Conservation (phyloP, 1,140 invertebrate genomes). For the Paraescarpia echinospica region DNA sequence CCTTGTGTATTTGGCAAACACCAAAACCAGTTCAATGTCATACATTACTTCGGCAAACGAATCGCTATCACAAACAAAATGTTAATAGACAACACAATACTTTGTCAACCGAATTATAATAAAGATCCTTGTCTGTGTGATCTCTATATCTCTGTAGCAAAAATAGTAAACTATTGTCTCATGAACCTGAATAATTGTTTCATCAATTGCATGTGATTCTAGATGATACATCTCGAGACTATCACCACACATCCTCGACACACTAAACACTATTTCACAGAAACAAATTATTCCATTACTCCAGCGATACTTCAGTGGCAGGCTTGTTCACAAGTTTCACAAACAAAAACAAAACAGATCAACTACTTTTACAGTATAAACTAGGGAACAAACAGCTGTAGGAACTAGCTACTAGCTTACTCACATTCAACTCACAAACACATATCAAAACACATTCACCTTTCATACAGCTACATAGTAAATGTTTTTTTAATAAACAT, state of each 20-base stretch:
- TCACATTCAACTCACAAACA: neutral
- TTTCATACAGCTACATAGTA: neutral
- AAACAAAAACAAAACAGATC: constrained; percentile 1
- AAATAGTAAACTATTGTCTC: neutral
- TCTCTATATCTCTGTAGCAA: constrained; percentile 5
- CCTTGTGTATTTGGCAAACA: neutral
- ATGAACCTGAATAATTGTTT: constrained; percentile 6
- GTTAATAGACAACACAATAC: constrained; percentile 6
- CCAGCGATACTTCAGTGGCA: neutral
- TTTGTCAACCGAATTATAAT: constrained; percentile 2
- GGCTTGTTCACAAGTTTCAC: neutral
- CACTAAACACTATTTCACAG: neutral
- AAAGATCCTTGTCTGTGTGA: neutral
- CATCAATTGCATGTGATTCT: neutral
- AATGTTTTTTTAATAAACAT: constrained; percentile 1
- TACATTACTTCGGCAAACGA: neutral
- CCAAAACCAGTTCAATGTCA: neutral
- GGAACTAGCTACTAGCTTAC: neutral
- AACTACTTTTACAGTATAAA: neutral
- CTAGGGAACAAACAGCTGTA: neutral
- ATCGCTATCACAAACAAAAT: constrained; percentile 6
- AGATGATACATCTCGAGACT: neutral
- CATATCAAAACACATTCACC: neutral
- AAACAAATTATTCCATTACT: neutral
- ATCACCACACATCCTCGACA: neutral